phyloP scores from a whole-genome alignment of 1,140 invertebrate species.

The Dendroctonus valens region DNA sequence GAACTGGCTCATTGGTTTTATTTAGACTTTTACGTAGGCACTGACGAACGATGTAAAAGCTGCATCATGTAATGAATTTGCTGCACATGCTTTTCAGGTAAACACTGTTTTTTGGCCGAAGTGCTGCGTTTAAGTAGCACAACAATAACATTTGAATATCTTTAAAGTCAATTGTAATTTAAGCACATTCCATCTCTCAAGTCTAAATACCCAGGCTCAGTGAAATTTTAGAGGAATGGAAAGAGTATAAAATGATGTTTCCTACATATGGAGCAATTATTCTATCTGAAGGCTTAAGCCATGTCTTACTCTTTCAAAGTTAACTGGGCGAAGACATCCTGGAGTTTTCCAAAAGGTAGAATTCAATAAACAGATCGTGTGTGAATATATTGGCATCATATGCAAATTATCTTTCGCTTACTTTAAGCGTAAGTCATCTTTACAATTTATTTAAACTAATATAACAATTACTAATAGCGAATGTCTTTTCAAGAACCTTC shows the following conservation, averaged over 20 bases:
- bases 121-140: neutral
- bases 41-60: slow-evolving; percentile 67
- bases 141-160: neutral
- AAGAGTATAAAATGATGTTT: slow-evolving; percentile 89
- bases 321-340: slow-evolving; percentile 90
- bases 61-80: slow-evolving; percentile 87
- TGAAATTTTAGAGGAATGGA: slow-evolving; percentile 84
- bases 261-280: slow-evolving; percentile 96
- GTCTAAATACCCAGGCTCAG: slow-evolving; percentile 70
- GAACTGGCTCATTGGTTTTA: slow-evolving; percentile 98
- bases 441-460: too few species aligned
- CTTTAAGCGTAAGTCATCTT: too few species aligned
- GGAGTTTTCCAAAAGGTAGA: slow-evolving; percentile 95
- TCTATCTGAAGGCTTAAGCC: slow-evolving; percentile 78
- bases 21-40: slow-evolving; percentile 88
- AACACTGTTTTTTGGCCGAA: neutral
- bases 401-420: too few species aligned
- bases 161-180: neutral
- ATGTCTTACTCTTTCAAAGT: slow-evolving; percentile 90
- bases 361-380: too few species aligned
- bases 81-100: slow-evolving; percentile 76
- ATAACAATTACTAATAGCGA: too few species aligned
- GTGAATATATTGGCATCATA: too few species aligned
- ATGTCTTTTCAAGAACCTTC: too few species aligned
- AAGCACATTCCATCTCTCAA: slow-evolving; percentile 84